Evolutionary conservation across 2,113 vertebrate species (phyloP).

Genomic region (Ancistrus triradiatus): DNA sequence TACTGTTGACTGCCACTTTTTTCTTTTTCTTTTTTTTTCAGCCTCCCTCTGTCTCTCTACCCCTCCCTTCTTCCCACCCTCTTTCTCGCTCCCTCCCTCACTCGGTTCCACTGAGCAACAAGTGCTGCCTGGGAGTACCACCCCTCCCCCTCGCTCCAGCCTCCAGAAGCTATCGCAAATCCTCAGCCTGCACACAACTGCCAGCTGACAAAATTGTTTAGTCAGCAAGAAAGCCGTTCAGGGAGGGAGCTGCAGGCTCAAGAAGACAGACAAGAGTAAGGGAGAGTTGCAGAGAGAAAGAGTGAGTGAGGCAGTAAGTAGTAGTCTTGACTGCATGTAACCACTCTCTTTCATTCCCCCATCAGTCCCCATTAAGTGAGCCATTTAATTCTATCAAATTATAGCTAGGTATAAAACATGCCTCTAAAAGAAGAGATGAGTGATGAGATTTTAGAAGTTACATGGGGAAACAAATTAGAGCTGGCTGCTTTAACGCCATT

Average conservation of each 20-base stretch:
- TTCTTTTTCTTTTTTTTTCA: slow-evolving; percentile 7
- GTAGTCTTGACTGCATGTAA: not conserved
- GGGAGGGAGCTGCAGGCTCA: slow-evolving; percentile 39
- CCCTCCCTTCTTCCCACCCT: slow-evolving; percentile 18
- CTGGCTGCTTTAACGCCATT: slow-evolving; percentile 51
- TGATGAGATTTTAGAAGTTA: not conserved
- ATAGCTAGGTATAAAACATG: not conserved
- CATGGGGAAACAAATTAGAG: slow-evolving; percentile 12
- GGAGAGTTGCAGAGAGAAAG: slow-evolving; percentile 8
- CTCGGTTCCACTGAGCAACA: slow-evolving; percentile 52
- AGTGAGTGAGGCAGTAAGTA: slow-evolving; percentile 12
- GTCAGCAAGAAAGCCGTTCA: slow-evolving; percentile 70
- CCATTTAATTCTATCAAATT: slow-evolving; percentile 23
- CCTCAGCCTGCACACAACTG: slow-evolving; percentile 67
- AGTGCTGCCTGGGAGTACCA: slow-evolving; percentile 50
- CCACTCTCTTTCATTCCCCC: slow-evolving; percentile 15
- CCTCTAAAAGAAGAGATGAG: not conserved
- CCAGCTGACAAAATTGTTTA: slow-evolving; percentile 82
- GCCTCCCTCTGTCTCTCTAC: slow-evolving; percentile 14
- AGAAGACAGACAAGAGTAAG: slow-evolving; percentile 27
- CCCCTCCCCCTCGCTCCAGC: slow-evolving; percentile 51
- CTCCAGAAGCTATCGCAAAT: slow-evolving; percentile 74
- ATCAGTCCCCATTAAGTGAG: slow-evolving; percentile 25
- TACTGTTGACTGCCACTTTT: slow-evolving; percentile 33
- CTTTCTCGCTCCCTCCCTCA: slow-evolving; percentile 20